Evolutionary conservation across 2,888 invertebrate species (phyloP), one percentile per base, ranked within the genome.

Genomic region (Sericinus montela): DNA sequence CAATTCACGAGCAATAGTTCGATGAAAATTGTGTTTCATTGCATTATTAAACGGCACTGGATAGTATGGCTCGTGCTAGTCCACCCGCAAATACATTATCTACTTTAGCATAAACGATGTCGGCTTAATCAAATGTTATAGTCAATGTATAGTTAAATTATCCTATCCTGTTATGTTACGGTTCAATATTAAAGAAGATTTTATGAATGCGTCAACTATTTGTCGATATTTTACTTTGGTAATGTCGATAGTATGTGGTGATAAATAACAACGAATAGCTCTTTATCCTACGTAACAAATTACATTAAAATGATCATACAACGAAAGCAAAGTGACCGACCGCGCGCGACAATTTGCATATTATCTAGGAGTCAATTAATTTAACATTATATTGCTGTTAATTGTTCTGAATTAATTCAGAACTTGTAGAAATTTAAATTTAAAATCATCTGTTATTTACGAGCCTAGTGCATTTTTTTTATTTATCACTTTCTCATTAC

Each of bases 281-380:
- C 28, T 36, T 36, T 29, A 42, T 16, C 25, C 10, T n/a, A 14
- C 11, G 15, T 19, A 10, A 42, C 40, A 44, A 38, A 50, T 41
- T 25, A 23, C n/a, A 37, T 29, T 37, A 15, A 37, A 32, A 41
- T 23, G 5, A 11, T 13, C 35, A 41, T 47, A 43, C n/a, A 1
- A 29, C 36, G 40, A 16, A 34, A 23, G 68, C 66, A 70, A 72
- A 74, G 69, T 67, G 63, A 54, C 66, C 67, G n/a, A n/a, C n/a
- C n/a, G 45, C 45, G 41, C 46, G 42, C 48, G 32, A 7, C 11
- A 5, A 83, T 82, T 81, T 67, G 65, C 80, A 84, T 83, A 72
- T 76, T 80, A 81, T 80, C 79, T 68, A 55, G 52, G 45, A 46
- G 53, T 75, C 77, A 81, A 81, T 81, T 82, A 81, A 76, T 80